phyloP scores from a whole-genome alignment of 2,113 vertebrate species.

The Nestor notabilis region DNA sequence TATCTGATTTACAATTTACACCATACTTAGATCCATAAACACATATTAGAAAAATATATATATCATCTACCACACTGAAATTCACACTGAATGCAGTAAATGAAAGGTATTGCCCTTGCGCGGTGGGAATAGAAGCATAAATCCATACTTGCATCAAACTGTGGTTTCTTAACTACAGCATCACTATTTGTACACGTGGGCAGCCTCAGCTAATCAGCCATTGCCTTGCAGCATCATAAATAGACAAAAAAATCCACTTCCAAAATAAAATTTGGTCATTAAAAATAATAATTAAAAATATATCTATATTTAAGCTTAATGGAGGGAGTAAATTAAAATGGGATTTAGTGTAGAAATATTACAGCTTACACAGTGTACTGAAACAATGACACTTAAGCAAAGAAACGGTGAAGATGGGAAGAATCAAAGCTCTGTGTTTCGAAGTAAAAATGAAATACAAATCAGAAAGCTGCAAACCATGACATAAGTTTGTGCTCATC shows the following conservation, averaged over 20 bases:
- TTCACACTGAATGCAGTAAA: not conserved
- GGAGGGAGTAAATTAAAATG: not conserved
- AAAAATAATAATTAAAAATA: not conserved
- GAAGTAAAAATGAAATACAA: not conserved
- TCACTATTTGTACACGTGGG: not conserved
- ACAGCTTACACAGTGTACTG: accelerated
- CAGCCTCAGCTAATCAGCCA: not conserved
- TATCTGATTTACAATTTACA: not conserved
- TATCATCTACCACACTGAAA: not conserved
- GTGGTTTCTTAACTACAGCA: not conserved
- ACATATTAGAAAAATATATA: not conserved
- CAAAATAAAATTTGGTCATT: not conserved
- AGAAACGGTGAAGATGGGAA: not conserved
- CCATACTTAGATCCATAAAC: not conserved
- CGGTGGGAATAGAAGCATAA: not conserved
- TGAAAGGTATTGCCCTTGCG: not conserved
- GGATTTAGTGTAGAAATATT: not conserved
- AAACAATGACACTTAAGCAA: not conserved
- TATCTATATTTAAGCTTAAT: not conserved
- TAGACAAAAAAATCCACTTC: not conserved
- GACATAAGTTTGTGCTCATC: not conserved
- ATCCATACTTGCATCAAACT: not conserved
- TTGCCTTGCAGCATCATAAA: not conserved
- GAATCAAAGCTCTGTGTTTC: not conserved
- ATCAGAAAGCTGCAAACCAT: not conserved